Conservation (phyloP, 2,113 vertebrate genomes). For the Psilopogon haemacephalus region DNA sequence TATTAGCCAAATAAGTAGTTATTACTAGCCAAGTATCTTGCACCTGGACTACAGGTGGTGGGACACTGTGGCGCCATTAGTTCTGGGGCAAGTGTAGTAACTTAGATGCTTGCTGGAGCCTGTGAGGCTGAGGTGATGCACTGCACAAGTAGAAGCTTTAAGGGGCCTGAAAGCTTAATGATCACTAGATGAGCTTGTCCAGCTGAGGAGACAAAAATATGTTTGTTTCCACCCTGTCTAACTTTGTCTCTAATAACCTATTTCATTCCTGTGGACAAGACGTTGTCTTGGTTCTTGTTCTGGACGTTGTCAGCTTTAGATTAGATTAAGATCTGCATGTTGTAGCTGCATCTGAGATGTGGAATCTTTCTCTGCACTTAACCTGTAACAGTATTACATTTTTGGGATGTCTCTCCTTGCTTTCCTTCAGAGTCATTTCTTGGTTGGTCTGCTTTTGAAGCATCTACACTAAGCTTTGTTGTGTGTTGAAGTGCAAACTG, state of each 20-base stretch:
- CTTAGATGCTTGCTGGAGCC: neutral
- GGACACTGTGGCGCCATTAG: neutral
- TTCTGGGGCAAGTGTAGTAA: neutral
- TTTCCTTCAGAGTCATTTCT: neutral
- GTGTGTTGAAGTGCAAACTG: neutral
- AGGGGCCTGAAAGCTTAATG: neutral
- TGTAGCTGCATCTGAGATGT: neutral
- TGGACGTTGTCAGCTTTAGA: neutral
- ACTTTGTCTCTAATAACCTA: neutral
- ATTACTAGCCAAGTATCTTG: neutral
- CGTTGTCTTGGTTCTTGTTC: neutral
- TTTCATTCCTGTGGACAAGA: neutral
- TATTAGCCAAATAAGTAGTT: neutral
- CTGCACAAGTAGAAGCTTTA: neutral
- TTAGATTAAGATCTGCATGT: neutral
- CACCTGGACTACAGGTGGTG: neutral
- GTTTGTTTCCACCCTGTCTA: neutral
- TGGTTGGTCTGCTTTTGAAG: neutral
- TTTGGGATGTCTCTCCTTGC: neutral
- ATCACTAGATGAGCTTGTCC: neutral
- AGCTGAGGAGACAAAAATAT: neutral
- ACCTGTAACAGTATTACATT: neutral
- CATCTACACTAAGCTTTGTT: neutral
- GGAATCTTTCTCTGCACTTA: rapidly evolving
- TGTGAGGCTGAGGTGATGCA: neutral